Conservation (phyloP, 2,797 vertebrate genomes). For the Limosa lapponica region DNA sequence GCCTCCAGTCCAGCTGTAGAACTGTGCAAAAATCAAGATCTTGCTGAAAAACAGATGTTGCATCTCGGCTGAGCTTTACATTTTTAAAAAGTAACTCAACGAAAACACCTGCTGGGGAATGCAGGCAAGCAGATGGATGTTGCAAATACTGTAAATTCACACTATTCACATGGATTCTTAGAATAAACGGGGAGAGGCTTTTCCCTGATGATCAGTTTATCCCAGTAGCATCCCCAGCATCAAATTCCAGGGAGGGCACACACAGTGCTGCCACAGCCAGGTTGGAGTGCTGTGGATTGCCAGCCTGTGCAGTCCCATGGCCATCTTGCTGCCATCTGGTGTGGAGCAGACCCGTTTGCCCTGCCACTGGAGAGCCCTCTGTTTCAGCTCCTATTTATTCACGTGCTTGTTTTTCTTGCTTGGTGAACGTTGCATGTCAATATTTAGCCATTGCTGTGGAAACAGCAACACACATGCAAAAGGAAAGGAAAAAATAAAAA, state of each 20-base stretch:
- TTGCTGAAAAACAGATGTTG: slow-evolving; percentile 71
- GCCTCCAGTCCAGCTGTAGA: slow-evolving; percentile 65
- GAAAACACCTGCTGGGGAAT: slow-evolving; percentile 37
- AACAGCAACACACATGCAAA: slow-evolving; percentile 2
- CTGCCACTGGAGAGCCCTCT: background rate
- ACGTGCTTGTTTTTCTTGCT: slow-evolving; percentile 40
- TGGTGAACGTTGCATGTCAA: slow-evolving; percentile 24
- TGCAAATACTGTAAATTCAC: background rate
- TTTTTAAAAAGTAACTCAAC: background rate
- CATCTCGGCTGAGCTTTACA: slow-evolving; percentile 59
- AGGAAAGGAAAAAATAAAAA: background rate
- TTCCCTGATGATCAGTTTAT: background rate
- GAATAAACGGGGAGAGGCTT: background rate
- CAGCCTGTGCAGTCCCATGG: background rate
- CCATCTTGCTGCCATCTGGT: background rate
- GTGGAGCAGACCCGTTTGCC: background rate
- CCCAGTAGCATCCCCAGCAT: background rate
- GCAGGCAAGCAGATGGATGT: background rate
- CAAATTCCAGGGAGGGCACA: background rate
- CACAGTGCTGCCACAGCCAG: background rate
- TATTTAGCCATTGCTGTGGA: slow-evolving; percentile 56
- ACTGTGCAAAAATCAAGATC: slow-evolving; percentile 59
- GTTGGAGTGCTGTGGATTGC: background rate
- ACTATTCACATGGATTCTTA: background rate
- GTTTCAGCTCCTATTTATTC: slow-evolving; percentile 25